A percentile compares a stretch with the other conserved stretches of the same genome.
Evolutionary conservation across 2,113 vertebrate species (phyloP).

Genomic region (Amphiprion ocellaris): DNA sequence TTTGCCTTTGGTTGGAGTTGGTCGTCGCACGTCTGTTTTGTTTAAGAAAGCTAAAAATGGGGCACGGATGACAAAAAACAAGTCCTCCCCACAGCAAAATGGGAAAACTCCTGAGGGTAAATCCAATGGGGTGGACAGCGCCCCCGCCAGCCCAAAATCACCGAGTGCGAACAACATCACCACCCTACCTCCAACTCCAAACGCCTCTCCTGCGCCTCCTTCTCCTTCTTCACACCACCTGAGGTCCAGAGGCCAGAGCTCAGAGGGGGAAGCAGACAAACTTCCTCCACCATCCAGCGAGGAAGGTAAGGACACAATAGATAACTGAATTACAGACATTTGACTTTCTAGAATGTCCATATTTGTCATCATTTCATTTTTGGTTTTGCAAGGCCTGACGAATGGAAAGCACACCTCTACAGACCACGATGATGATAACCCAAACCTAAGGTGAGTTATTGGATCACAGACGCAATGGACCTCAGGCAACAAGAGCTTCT

Average conservation of each 20-base stretch:
- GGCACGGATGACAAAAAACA: slow-evolving; percentile 83
- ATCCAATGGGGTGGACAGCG: slow-evolving; percentile 71
- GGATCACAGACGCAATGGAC: neutral
- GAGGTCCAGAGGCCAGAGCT: slow-evolving; percentile 82
- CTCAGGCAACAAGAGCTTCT: neutral
- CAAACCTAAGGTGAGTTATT: slow-evolving; percentile 85
- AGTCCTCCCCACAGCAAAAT: slow-evolving; percentile 85
- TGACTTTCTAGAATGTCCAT: neutral
- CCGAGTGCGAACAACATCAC: slow-evolving; percentile 51
- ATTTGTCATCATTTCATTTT: slow-evolving; percentile 22
- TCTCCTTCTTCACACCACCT: slow-evolving; percentile 76
- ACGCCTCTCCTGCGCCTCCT: slow-evolving; percentile 57
- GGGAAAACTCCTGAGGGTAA: slow-evolving; percentile 80
- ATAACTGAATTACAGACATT: neutral
- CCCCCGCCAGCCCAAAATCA: slow-evolving; percentile 42
- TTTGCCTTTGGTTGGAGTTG: slow-evolving; percentile 84
- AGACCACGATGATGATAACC: slow-evolving; percentile 82
- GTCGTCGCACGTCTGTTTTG: slow-evolving; percentile 91
- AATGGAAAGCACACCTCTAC: slow-evolving; percentile 88
- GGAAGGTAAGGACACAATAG: slow-evolving; percentile 64
- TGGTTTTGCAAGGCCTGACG: slow-evolving; percentile 84
- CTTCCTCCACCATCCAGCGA: slow-evolving; percentile 79
- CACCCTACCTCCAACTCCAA: slow-evolving; percentile 61
- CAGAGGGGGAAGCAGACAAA: slow-evolving; percentile 86
- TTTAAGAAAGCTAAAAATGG: slow-evolving; percentile 97